Evolutionary conservation across 2,797 vertebrate genomes (phyloP).

Genomic region (Lerista edwardsae): DNA sequence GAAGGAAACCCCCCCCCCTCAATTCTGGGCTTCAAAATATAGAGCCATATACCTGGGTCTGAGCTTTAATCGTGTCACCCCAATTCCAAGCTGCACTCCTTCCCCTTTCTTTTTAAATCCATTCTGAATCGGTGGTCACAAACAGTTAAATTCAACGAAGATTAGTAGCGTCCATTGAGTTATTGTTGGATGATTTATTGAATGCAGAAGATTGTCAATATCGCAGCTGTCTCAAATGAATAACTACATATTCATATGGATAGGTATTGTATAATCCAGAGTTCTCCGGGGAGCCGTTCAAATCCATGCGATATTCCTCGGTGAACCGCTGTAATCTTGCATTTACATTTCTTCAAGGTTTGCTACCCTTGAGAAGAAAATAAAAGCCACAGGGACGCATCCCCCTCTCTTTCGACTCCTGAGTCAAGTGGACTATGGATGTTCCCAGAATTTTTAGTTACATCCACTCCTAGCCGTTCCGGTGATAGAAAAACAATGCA

Average conservation of each 20-base stretch:
- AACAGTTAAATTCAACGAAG: conserved; percentile 51
- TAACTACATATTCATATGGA: conserved; percentile 43
- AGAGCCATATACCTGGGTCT: not conserved
- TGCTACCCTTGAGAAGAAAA: not conserved
- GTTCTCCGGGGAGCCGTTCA: conserved; percentile 35
- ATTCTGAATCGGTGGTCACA: not conserved
- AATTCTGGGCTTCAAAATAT: not conserved
- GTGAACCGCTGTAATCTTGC: conserved; percentile 41
- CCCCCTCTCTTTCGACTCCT: conserved; percentile 9
- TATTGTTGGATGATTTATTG: conserved; percentile 47
- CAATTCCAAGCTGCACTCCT: accelerated
- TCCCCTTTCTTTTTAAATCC: not conserved
- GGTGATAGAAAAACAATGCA: too few species aligned
- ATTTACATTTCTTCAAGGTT: conserved; percentile 3
- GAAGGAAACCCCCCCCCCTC: not conserved
- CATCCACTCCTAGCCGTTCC: not conserved
- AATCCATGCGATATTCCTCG: not conserved
- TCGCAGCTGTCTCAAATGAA: conserved; percentile 51
- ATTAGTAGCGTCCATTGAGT: conserved; percentile 43
- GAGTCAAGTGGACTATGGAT: conserved; percentile 14
- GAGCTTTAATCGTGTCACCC: not conserved
- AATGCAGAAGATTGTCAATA: conserved; percentile 52
- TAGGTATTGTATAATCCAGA: conserved; percentile 45
- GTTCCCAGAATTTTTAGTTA: not conserved
- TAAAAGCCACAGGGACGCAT: conserved; percentile 7